A percentile compares a stretch with the other conserved stretches of the same genome.
These are phyloP conservation scores for Tachina fera DNA, from an alignment of 2,888 invertebrate species.

Conservation along the genomic window DNA sequence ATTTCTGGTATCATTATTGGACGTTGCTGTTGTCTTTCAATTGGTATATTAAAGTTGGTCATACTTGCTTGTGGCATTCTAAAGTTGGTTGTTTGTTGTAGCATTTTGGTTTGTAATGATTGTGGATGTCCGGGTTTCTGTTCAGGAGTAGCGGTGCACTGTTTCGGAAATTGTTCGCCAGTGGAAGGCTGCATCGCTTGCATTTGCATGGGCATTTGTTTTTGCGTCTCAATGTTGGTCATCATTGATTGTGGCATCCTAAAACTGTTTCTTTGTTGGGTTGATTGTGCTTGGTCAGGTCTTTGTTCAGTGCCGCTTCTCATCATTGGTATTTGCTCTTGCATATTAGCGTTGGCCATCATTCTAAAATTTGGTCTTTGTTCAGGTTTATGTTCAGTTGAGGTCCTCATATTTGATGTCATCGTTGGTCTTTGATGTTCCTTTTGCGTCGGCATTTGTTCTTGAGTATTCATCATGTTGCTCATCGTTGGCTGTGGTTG, in stretches of 20 bases:
- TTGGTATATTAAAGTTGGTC: not conserved
- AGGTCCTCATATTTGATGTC: conserved; percentile 19
- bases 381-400: not conserved
- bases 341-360: not conserved
- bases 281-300: no score
- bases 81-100: no score
- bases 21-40: conserved; percentile 22
- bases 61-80: not conserved
- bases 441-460: conserved; percentile 10
- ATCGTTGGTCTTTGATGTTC: conserved; percentile 16
- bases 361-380: not conserved
- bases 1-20: conserved; percentile 33
- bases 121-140: not conserved
- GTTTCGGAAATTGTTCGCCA: conserved; percentile 16
- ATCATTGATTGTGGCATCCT: no score
- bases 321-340: not conserved
- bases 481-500: no score
- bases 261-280: no score
- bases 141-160: not conserved
- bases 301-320: no score
- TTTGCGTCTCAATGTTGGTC: no score
- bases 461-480: no score
- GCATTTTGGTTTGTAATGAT: not conserved
- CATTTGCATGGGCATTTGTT: not conserved
- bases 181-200: not conserved